phyloP scores from a whole-genome alignment of 1,140 invertebrate genomes.

The Achroia grisella region DNA sequence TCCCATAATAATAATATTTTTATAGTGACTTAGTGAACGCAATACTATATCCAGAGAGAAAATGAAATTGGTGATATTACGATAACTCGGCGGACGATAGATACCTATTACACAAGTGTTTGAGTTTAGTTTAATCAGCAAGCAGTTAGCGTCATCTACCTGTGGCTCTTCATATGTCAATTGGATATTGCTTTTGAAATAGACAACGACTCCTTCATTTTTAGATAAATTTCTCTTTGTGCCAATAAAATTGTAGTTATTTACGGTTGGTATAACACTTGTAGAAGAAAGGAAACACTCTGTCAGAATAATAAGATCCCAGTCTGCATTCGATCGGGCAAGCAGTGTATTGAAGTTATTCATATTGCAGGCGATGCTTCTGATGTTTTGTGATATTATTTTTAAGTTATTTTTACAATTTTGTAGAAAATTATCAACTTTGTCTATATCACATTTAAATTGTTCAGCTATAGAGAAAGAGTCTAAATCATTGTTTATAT shows the following conservation, averaged over 20 bases:
- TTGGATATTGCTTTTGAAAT: not conserved
- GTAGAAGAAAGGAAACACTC: too few relatives aligned
- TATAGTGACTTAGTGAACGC: not conserved
- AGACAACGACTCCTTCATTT: conserved; percentile 9
- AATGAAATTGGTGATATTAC: not conserved
- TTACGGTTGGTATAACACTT: not conserved
- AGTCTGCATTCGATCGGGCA: too few relatives aligned
- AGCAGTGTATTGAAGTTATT: too few relatives aligned
- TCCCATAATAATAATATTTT: conserved; percentile 1
- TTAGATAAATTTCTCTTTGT: not conserved
- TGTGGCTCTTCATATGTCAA: not conserved
- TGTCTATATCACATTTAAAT: too few relatives aligned
- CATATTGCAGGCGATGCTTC: too few relatives aligned
- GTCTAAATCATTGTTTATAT: too few relatives aligned
- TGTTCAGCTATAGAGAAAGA: too few relatives aligned
- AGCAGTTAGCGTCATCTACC: not conserved
- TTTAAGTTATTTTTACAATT: too few relatives aligned
- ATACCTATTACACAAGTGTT: conserved; percentile 3
- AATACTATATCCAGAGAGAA: not conserved
- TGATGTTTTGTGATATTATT: too few relatives aligned
- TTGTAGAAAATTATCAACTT: too few relatives aligned
- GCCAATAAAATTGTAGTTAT: not conserved
- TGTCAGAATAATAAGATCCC: too few relatives aligned
- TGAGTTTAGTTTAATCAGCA: not conserved
- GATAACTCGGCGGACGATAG: conserved; percentile 9